phyloP scores from a whole-genome alignment of 2,113 vertebrate genomes.

The Brachypodius melanocephalos region DNA sequence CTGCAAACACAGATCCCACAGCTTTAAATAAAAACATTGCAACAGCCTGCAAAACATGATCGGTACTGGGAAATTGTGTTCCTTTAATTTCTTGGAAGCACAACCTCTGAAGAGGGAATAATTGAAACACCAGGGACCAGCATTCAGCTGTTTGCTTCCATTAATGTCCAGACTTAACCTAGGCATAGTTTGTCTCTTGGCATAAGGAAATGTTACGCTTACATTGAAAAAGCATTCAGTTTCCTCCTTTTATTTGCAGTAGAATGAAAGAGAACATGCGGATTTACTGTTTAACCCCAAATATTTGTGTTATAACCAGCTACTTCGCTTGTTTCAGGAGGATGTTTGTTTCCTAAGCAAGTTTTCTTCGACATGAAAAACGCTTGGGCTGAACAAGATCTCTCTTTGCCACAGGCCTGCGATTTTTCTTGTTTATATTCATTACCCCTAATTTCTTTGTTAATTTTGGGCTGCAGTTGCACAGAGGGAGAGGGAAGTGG shows the following conservation, averaged over 20 bases:
- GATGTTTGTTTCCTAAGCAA: constrained; percentile 18
- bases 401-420: neutral
- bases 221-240: neutral
- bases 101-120: constrained; percentile 15
- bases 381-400: neutral
- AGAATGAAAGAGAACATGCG: neutral
- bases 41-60: neutral
- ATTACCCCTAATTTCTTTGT: neutral
- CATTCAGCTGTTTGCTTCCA: constrained; percentile 13
- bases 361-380: neutral
- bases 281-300: constrained; percentile 34
- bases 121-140: constrained; percentile 31
- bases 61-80: neutral
- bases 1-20: neutral
- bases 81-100: neutral
- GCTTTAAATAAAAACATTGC: neutral
- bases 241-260: constrained; percentile 2
- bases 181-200: constrained; percentile 3
- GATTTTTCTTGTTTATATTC: neutral
- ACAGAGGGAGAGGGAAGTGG: neutral
- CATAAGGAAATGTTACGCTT: neutral
- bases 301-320: constrained; percentile 20
- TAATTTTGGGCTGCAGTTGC: neutral
- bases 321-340: neutral
- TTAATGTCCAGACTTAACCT: constrained; percentile 34